A percentile compares a stretch with the other conserved stretches of the same genome.
These are phyloP conservation scores for Ceratina japonica DNA, from an alignment of 1,140 invertebrate species.

Conservation along the genomic window DNA sequence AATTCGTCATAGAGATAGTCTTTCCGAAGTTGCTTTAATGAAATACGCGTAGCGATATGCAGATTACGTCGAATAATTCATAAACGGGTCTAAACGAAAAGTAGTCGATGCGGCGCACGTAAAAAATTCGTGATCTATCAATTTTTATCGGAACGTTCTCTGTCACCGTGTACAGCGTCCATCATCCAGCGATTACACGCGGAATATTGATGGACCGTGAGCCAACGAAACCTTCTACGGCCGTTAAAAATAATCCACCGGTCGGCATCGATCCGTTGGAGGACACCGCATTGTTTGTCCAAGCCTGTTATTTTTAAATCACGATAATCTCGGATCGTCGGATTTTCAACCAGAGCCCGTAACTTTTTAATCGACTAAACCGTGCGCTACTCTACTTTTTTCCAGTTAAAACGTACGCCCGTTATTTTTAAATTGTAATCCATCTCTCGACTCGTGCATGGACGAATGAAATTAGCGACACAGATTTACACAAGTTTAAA, in stretches of 20 bases:
- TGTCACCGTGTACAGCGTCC: too few relatives aligned
- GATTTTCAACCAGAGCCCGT: background rate
- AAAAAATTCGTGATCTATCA: background rate
- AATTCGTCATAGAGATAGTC: background rate
- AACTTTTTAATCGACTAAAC: background rate
- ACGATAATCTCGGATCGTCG: background rate
- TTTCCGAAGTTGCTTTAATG: background rate
- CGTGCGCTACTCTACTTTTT: too few relatives aligned
- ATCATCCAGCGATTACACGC: slow-evolving; percentile 2
- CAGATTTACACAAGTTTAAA: too few relatives aligned
- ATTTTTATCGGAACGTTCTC: background rate
- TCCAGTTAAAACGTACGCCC: too few relatives aligned
- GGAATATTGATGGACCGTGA: slow-evolving; percentile 13
- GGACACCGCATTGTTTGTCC: background rate
- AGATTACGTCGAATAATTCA: too few relatives aligned
- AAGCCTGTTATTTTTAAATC: slow-evolving; percentile 4
- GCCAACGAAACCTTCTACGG: background rate
- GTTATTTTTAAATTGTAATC: background rate
- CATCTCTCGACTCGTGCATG: background rate
- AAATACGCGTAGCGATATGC: too few relatives aligned
- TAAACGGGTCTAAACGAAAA: too few relatives aligned
- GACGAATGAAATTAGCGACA: too few relatives aligned
- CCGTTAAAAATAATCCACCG: slow-evolving; percentile 15
- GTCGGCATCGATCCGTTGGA: background rate
- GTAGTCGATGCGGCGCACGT: too few relatives aligned